Conservation (phyloP, 2,113 vertebrate genomes). For the Galeopterus variegatus region DNA sequence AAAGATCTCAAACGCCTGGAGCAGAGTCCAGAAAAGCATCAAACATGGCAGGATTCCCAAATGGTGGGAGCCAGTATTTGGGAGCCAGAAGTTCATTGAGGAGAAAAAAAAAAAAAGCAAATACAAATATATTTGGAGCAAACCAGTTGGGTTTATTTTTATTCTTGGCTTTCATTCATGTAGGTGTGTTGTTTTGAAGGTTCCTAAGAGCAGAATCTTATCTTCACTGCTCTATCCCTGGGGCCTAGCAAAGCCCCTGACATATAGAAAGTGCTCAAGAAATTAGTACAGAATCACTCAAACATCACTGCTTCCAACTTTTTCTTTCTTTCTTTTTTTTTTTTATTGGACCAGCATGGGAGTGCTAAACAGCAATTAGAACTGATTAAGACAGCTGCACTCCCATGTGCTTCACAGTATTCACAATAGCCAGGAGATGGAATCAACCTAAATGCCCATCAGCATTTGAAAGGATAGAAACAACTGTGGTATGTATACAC, state of each 20-base stretch:
- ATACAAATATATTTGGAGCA: neutral
- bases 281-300: constrained; percentile 3
- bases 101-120: neutral
- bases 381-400: neutral
- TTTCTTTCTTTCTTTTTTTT: neutral
- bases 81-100: neutral
- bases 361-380: neutral
- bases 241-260: neutral
- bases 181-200: neutral
- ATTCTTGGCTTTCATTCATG: neutral
- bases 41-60: neutral
- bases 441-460: too few species aligned
- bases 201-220: neutral
- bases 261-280: neutral
- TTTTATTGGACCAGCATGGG: neutral
- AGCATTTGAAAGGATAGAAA: too few species aligned
- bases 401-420: too few species aligned
- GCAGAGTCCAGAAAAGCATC: neutral
- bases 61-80: accelerated
- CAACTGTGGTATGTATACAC: too few species aligned
- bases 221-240: neutral
- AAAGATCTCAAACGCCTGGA: neutral
- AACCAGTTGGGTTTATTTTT: neutral
- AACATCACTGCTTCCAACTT: neutral
- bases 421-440: too few species aligned